These are phyloP conservation scores for Callitettix versicolor DNA, from an alignment of 1,140 invertebrate species.

Conservation along the genomic window DNA sequence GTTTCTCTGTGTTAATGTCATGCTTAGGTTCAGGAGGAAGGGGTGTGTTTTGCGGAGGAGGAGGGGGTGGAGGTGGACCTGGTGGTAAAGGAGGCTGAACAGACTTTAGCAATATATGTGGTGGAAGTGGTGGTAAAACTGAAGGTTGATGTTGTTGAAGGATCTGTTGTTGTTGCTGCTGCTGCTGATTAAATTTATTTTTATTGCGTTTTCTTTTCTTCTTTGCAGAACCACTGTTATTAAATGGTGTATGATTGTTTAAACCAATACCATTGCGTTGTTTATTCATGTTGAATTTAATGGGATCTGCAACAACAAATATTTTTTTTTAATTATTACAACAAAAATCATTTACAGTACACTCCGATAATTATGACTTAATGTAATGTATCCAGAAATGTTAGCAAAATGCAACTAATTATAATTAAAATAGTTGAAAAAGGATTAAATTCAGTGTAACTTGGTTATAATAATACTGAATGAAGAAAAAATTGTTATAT, in stretches of 20 bases:
- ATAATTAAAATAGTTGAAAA: neutral
- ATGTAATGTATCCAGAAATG: neutral
- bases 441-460: neutral
- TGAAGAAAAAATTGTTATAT: no score
- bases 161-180: neutral
- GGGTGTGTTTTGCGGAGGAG: constrained; percentile 8
- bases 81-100: constrained; percentile 12
- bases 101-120: neutral
- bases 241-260: neutral
- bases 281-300: constrained; percentile 7
- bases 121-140: neutral
- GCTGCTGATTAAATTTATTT: neutral
- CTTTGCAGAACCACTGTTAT: constrained; percentile 8
- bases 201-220: constrained; percentile 7
- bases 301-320: neutral
- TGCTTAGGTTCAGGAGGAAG: constrained; percentile 1
- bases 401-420: neutral
- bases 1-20: neutral
- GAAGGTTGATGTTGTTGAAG: neutral
- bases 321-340: neutral
- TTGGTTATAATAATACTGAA: neutral
- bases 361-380: neutral
- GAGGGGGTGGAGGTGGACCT: constrained; percentile 11
- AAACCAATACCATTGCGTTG: neutral
- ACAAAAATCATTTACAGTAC: neutral